A percentile compares a stretch with the other conserved stretches of the same genome.
Evolutionary conservation across 2,888 invertebrate genomes (phyloP).

Genomic region (Apamea monoglypha): DNA sequence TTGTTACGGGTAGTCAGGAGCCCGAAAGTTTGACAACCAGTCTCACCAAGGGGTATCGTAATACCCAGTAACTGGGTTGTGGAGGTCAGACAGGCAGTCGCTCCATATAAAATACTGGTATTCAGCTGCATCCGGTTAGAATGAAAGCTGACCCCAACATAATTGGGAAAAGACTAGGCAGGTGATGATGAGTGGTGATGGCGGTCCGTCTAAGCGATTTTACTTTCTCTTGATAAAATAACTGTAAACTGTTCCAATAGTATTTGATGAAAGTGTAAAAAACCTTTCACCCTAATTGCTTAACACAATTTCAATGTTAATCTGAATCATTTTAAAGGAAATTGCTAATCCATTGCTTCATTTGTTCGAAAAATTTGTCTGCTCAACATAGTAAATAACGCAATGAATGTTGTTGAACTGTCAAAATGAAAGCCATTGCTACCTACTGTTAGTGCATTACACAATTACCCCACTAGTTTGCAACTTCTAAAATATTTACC

Average conservation of each 20-base stretch:
- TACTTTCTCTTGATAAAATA: background rate
- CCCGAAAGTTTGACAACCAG: too few relatives aligned
- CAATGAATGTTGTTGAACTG: background rate
- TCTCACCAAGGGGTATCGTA: too few relatives aligned
- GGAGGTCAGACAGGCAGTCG: too few relatives aligned
- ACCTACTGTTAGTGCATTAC: background rate
- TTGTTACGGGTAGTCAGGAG: too few relatives aligned
- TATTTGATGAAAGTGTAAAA: background rate
- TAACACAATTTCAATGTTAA: too few relatives aligned
- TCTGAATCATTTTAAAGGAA: too few relatives aligned
- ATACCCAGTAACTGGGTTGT: too few relatives aligned
- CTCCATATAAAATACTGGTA: too few relatives aligned
- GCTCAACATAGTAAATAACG: background rate
- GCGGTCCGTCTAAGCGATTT: background rate
- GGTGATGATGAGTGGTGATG: too few relatives aligned
- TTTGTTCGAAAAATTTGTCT: background rate
- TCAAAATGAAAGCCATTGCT: background rate
- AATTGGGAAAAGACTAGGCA: too few relatives aligned
- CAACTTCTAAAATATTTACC: background rate
- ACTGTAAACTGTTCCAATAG: background rate
- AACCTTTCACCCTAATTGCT: background rate
- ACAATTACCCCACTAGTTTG: background rate
- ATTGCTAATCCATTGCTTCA: background rate
- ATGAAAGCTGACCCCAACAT: too few relatives aligned
- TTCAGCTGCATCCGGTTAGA: too few relatives aligned